Conservation (phyloP, 2,888 invertebrate species). For the Tryphoninae sp. region DNA sequence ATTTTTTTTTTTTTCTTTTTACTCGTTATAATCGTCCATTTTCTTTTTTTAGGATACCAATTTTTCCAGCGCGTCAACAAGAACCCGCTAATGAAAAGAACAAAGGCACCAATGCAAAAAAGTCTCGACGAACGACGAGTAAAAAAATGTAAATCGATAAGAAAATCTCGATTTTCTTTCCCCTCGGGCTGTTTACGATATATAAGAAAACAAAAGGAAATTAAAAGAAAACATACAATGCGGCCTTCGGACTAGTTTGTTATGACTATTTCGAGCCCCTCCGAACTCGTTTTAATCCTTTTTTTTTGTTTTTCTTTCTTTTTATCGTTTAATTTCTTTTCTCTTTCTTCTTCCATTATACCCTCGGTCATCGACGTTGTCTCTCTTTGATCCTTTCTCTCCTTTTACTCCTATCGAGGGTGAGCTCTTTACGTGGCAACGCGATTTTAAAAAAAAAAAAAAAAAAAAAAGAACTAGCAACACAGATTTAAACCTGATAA, state of each 20-base stretch:
- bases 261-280: conserved; percentile 79
- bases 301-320: conserved; percentile 75
- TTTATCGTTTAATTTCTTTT: conserved; percentile 37
- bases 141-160: conserved; percentile 76
- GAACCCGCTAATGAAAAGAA: conserved; percentile 53
- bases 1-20: neutral
- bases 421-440: neutral
- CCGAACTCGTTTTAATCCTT: conserved; percentile 75
- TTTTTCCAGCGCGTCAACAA: neutral
- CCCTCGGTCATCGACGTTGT: conserved; percentile 75
- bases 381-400: conserved; percentile 45
- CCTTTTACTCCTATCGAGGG: conserved; percentile 13
- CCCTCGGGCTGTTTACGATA: conserved; percentile 19
- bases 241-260: conserved; percentile 79
- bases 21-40: conserved; percentile 30
- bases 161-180: conserved; percentile 72
- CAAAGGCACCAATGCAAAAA: conserved; percentile 76
- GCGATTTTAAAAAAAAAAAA: conserved; percentile 4
- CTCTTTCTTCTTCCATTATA: conserved; percentile 7
- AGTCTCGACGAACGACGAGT: conserved; percentile 67
- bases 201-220: neutral
- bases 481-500: conserved; percentile 38
- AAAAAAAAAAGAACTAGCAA: neutral
- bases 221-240: conserved; percentile 63
- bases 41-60: neutral